These are phyloP conservation scores for Peromyscus leucopus DNA, from an alignment of 2,113 vertebrate genomes.

Conservation along the genomic window DNA sequence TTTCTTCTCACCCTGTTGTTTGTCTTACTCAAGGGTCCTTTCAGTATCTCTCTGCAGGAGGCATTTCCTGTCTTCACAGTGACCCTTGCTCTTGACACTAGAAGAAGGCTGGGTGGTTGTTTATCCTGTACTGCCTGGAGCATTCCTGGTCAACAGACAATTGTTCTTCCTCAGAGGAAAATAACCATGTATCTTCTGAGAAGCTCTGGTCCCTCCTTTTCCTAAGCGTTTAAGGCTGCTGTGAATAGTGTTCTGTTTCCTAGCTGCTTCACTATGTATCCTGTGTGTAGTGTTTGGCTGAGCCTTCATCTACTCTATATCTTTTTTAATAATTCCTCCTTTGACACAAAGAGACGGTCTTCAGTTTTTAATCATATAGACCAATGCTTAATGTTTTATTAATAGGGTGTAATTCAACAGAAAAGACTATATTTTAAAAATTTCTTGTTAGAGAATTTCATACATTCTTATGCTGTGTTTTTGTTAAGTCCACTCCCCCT, in stretches of 20 bases:
- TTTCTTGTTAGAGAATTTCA: not conserved
- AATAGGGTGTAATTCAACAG: not conserved
- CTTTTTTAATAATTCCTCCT: not conserved
- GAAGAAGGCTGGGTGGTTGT: constrained; percentile 18
- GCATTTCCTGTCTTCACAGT: constrained; percentile 36
- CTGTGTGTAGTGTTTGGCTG: not conserved
- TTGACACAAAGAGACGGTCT: not conserved
- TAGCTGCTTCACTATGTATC: not conserved
- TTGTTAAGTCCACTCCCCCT: not conserved
- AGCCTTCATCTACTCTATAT: not conserved
- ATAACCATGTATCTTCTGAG: not conserved
- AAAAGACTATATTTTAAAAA: not conserved
- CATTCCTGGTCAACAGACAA: constrained; percentile 35
- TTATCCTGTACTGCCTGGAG: not conserved
- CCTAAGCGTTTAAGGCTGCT: not conserved
- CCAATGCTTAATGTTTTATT: not conserved
- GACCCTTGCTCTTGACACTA: not conserved
- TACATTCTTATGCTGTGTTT: not conserved
- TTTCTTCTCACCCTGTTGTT: too few species aligned
- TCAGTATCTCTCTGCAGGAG: not conserved
- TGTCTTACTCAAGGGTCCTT: too few species aligned
- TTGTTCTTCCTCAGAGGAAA: constrained; percentile 28
- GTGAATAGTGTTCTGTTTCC: not conserved
- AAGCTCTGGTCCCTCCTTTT: constrained; percentile 29
- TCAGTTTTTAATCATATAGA: not conserved